phyloP scores from a whole-genome alignment of 1,140 invertebrate genomes.

The Drosophila subobscura region DNA sequence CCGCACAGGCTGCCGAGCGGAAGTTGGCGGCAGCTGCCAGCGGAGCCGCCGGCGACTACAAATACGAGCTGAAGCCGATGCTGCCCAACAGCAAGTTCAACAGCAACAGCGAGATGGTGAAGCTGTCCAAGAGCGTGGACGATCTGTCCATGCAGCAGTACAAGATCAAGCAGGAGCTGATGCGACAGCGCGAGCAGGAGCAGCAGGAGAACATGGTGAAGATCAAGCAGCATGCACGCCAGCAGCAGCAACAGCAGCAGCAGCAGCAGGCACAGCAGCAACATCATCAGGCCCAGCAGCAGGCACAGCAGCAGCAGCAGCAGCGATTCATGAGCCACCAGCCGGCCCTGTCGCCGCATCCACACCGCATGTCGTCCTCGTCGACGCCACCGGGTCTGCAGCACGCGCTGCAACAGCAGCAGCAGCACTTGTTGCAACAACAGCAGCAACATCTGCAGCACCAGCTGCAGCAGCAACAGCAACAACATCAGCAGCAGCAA shows the following conservation, averaged over 20 bases:
- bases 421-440: conserved; percentile 63
- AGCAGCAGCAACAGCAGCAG: conserved; percentile 72
- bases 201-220: conserved; percentile 81
- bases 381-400: conserved; percentile 69
- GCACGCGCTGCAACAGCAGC: conserved; percentile 72
- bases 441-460: conserved; percentile 56
- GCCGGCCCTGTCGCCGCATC: conserved; percentile 66
- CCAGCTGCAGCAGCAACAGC: conserved; percentile 49
- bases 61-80: conserved; percentile 79
- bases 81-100: conserved; percentile 74
- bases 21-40: conserved; percentile 72
- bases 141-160: conserved; percentile 78
- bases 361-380: conserved; percentile 61
- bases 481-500: conserved; percentile 58
- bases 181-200: conserved; percentile 73
- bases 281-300: conserved; percentile 55
- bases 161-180: conserved; percentile 68
- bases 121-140: conserved; percentile 79
- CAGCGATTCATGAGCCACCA: conserved; percentile 64
- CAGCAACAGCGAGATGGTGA: conserved; percentile 74
- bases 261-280: conserved; percentile 57
- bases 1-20: conserved; percentile 65
- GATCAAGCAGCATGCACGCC: conserved; percentile 75
- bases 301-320: conserved; percentile 63
- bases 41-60: conserved; percentile 61